Evolutionary conservation across 1,140 invertebrate genomes (phyloP).

Genomic region (Littorina saxatilis): DNA sequence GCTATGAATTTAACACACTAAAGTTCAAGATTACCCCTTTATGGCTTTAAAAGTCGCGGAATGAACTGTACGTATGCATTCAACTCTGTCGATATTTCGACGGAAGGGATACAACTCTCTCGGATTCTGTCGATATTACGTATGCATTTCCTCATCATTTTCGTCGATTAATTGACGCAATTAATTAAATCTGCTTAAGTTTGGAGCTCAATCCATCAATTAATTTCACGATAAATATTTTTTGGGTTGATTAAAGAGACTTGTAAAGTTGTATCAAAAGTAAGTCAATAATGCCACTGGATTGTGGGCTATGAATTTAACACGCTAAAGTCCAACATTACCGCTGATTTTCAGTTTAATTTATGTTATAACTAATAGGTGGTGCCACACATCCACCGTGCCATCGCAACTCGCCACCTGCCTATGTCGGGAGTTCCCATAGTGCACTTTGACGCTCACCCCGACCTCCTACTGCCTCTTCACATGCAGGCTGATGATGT

Average conservation of each 20-base stretch:
- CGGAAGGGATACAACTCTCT: too few species aligned
- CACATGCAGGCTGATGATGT: constrained; percentile 84
- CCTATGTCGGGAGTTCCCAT: constrained; percentile 85
- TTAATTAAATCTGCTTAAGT: too few species aligned
- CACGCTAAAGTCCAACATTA: neutral
- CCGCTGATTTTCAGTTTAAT: too few species aligned
- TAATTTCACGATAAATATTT: too few species aligned
- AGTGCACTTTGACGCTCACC: constrained; percentile 94
- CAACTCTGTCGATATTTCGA: too few species aligned
- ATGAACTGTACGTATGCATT: too few species aligned
- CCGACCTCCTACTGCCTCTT: constrained; percentile 90
- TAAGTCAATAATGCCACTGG: neutral
- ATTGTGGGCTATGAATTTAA: neutral
- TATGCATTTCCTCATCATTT: too few species aligned
- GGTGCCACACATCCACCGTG: constrained; percentile 83
- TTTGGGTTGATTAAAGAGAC: neutral
- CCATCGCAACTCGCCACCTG: constrained; percentile 88
- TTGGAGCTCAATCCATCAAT: neutral
- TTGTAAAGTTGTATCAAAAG: neutral
- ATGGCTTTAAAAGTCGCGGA: too few species aligned
- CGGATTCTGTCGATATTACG: too few species aligned
- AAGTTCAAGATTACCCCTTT: too few species aligned
- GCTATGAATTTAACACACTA: too few species aligned
- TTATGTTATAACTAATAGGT: constrained; percentile 73
- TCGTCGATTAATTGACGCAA: too few species aligned